Evolutionary conservation across 2,797 vertebrate species (phyloP).

Genomic region (Dromococcyx pavoninus): DNA sequence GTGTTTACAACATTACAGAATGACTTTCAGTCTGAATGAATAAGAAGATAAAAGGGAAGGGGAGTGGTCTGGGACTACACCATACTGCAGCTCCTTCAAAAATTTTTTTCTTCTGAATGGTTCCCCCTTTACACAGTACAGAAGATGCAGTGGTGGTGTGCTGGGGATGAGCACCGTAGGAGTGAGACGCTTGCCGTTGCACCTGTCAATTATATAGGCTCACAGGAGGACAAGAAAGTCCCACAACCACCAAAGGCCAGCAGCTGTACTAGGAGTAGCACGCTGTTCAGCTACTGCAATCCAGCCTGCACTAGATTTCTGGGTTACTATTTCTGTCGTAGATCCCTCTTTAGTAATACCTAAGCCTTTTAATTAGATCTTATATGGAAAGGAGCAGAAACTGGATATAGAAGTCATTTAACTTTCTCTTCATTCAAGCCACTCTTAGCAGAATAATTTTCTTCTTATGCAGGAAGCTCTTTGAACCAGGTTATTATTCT

Average conservation of each 20-base stretch:
- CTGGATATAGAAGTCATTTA: not conserved
- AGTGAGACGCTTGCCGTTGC: not conserved
- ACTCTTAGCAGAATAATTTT: slow-evolving; percentile 5
- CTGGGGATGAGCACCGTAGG: not conserved
- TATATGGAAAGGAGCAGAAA: not conserved
- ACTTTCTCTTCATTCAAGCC: not conserved
- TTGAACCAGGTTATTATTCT: not conserved
- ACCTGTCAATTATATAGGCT: not conserved
- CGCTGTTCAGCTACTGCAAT: not conserved
- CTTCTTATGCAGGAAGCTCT: slow-evolving; percentile 10
- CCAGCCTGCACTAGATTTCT: not conserved
- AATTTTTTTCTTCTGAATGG: not conserved
- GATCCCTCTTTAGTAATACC: not conserved
- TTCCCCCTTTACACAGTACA: not conserved
- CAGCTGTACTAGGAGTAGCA: not conserved
- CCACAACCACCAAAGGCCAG: not conserved
- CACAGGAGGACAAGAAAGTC: not conserved
- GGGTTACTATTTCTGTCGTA: not conserved
- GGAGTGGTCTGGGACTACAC: not conserved
- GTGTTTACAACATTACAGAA: not conserved
- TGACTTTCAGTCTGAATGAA: not conserved
- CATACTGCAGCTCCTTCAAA: not conserved
- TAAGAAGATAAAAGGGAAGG: not conserved
- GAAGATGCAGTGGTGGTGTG: not conserved
- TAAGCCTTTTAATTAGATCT: slow-evolving; percentile 15